These are phyloP conservation scores for Aselliscus stoliczkanus DNA, from an alignment of 2,797 vertebrate species.

Conservation along the genomic window DNA sequence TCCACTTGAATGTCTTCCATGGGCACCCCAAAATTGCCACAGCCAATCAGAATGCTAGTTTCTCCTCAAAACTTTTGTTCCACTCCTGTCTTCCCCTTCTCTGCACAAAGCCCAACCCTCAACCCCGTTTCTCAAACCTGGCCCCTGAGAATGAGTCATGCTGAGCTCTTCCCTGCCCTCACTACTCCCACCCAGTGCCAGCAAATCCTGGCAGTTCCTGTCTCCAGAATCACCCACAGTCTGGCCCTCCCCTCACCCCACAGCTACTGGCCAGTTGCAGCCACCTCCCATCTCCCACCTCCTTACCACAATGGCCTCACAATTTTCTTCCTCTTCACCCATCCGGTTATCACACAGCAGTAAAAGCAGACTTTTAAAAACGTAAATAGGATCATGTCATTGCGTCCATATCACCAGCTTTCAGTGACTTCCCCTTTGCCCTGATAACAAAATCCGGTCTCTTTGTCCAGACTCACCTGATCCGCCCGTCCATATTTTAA, in stretches of 20 bases:
- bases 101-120: not conserved
- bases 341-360: not conserved
- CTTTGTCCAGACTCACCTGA: not conserved
- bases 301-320: not conserved
- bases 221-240: not conserved
- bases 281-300: not conserved
- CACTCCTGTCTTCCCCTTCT: not conserved
- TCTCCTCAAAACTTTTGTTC: not conserved
- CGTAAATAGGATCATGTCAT: not conserved
- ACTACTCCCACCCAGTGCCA: not conserved
- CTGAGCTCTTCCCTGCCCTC: not conserved
- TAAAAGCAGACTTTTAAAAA: not conserved
- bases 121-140: not conserved
- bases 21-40: not conserved
- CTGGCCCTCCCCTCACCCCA: not conserved
- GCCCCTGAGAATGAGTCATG: not conserved
- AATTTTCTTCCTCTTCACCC: not conserved
- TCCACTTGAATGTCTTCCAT: not conserved
- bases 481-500: not conserved
- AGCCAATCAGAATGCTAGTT: not conserved
- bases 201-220: not conserved
- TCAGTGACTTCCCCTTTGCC: not conserved
- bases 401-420: not conserved
- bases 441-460: not conserved
- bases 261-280: not conserved